Base-by-base conservation (phyloP, 1,140 invertebrate genomes). In the Papilio xuthus region DNA sequence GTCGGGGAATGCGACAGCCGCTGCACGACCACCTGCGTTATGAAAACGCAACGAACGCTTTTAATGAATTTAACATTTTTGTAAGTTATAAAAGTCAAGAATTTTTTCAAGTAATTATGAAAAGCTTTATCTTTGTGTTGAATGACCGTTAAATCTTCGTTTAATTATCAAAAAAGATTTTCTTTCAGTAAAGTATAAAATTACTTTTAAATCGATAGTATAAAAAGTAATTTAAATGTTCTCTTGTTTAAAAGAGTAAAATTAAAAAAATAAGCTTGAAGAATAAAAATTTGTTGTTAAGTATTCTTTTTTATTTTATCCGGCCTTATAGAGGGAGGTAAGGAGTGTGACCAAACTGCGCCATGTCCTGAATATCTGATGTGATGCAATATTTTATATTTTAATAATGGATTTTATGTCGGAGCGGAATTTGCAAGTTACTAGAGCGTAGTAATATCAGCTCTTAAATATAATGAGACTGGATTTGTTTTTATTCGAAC, bases 351-450 rank as follows among this genome's bases (percentile, higher is more conserved):
- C 56, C 56, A 15, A 60, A 60, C 10, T 60, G 23, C 23, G 56
- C 10, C n/a, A 23, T 56, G 9, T 56, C 18, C 53, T 8, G 4
- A 60, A 60, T 60, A 23, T 60, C 56, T 12, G 23, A 67, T 67
- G 23, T 63, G 1, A 10, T 28, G 26, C 60, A 67, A 28, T 67
- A 67, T 67, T 67, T 67, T 32, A 67, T 67, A 67, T 67, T 67
- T 28, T 28, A 32, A 67, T 67, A 67, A 67, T 67, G 60, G 60
- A 67, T 67, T 67, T 67, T 13, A 67, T 67, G 60, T 60, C 56
- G 56, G 26, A 67, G 26, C 12, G 26, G 26, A 67, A 28, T 32
- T 20, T 67, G 60, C 26, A 12, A 60, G 23, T 26, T 28, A 63
- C 60, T 63, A 28, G 60, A 63, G 60, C 60, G 26, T 32, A 26